Conservation (phyloP, 2,888 invertebrate species). For the Entomobrya multifasciata region DNA sequence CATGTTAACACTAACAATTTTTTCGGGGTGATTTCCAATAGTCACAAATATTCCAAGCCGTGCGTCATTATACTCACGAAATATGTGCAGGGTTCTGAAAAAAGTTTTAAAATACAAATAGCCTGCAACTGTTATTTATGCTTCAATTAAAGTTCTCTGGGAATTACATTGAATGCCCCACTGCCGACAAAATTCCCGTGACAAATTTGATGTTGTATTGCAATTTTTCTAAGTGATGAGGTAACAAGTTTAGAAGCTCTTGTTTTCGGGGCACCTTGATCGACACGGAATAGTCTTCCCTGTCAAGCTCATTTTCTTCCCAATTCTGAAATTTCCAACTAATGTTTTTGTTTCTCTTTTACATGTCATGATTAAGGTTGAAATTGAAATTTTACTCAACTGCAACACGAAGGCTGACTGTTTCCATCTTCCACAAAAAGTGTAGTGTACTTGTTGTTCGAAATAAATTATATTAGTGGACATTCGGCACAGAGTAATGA, state of each 20-base stretch:
- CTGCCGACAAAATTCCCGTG: slow-evolving; percentile 69
- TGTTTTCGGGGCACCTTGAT: slow-evolving; percentile 71
- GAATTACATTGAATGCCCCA: slow-evolving; percentile 70
- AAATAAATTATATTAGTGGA: too few species aligned
- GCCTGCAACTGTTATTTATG: too few species aligned
- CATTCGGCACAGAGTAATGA: too few species aligned
- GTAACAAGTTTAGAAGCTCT: slow-evolving; percentile 66
- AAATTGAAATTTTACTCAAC: slow-evolving; percentile 46
- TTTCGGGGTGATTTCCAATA: neutral
- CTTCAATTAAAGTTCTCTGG: neutral
- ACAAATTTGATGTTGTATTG: slow-evolving; percentile 53
- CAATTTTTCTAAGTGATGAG: slow-evolving; percentile 64
- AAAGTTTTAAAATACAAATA: neutral
- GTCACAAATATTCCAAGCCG: slow-evolving; percentile 63
- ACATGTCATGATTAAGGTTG: neutral
- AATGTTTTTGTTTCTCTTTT: neutral
- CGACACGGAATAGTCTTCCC: slow-evolving; percentile 64
- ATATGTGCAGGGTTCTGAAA: slow-evolving; percentile 63
- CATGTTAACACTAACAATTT: slow-evolving; percentile 59
- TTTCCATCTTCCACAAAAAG: too few species aligned
- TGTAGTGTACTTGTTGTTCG: too few species aligned
- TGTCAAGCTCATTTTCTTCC: slow-evolving; percentile 58
- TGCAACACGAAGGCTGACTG: slow-evolving; percentile 61
- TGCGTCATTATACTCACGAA: slow-evolving; percentile 68
- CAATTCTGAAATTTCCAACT: slow-evolving; percentile 56